Conservation (phyloP, 2,113 vertebrate genomes). For the Numenius arquata region DNA sequence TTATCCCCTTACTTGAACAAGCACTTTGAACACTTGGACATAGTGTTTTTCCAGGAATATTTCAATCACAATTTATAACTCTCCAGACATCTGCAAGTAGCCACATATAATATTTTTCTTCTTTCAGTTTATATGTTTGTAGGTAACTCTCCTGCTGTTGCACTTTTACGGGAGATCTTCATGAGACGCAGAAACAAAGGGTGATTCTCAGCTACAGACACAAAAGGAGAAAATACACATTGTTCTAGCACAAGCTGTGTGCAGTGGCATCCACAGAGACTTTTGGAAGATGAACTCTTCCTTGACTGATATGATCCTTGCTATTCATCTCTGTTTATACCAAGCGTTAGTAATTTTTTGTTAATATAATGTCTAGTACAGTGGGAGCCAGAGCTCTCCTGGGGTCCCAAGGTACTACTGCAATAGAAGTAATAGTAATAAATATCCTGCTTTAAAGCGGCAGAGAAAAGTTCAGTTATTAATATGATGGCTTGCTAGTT, state of each 20-base stretch:
- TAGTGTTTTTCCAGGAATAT: constrained; percentile 1
- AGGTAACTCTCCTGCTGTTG: constrained; percentile 79
- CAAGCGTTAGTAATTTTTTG: constrained; percentile 13
- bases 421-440: not conserved
- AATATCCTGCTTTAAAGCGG: not conserved
- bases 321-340: constrained; percentile 45
- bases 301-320: constrained; percentile 42
- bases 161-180: constrained; percentile 73
- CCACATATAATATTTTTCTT: constrained; percentile 77
- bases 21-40: not conserved
- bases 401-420: not conserved
- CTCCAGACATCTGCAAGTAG: constrained; percentile 12
- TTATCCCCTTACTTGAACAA: not conserved
- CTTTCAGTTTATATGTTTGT: constrained; percentile 86
- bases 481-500: not conserved
- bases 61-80: constrained; percentile 27
- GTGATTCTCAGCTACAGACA: constrained; percentile 77
- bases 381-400: not conserved
- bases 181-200: constrained; percentile 76
- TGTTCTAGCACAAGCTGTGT: constrained; percentile 66
- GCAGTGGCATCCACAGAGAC: constrained; percentile 69
- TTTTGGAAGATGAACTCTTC: constrained; percentile 70
- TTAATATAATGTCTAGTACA: not conserved
- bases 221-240: constrained; percentile 66
- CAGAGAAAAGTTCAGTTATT: constrained; percentile 40